Base-by-base conservation (phyloP, 2,888 invertebrate genomes). In the Aspidiotus rigidus region DNA sequence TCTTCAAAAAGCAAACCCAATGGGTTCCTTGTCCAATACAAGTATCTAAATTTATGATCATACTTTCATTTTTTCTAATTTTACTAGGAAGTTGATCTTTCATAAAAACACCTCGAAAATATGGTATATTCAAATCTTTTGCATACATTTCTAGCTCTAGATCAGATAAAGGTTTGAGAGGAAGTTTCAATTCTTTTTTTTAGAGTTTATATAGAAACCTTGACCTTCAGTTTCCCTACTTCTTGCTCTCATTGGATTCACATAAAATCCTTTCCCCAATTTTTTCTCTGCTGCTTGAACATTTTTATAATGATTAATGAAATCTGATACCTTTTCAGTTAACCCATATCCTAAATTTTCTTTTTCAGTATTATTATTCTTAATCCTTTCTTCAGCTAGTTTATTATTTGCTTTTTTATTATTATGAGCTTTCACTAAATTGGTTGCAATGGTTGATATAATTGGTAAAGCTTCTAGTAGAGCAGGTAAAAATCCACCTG, bases 31-130 rank as follows among this genome's bases (percentile, higher is more conserved):
- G 62, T 42, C 62, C 62, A 62, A 41, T 42, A 42, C 42, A 62
- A 62, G 11, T 44, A 62, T 62, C 62, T 62, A 62, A 62, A 62
- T 62, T 62, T 42, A 62, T 60, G 10, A 60, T 60, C 60, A 60
- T 60, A 60, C 60, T 60, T 60, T 60, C 64, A 64, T 64, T 64
- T 64, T 55, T 64, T 64, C 56, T 64, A 15, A 64, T 64, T 56
- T 64, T 64, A 64, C 55, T 56, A 44, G 64, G 56, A 64, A 64
- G 28, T 64, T 64, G 56, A 64, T 64, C 64, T 64, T 41, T 64
- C 64, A 56, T 56, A 56, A 56, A 56, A 56, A 56, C 56, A 56
- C 56, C 56, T 56, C 56, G 13, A 5, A 56, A 56, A 15, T 56
- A 15, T 56, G 56, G 16, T 56, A 56, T 56, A 56, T 56, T 56